These are phyloP conservation scores for Tetragnatha montana DNA, from an alignment of 2,888 invertebrate genomes.

Conservation along the genomic window DNA sequence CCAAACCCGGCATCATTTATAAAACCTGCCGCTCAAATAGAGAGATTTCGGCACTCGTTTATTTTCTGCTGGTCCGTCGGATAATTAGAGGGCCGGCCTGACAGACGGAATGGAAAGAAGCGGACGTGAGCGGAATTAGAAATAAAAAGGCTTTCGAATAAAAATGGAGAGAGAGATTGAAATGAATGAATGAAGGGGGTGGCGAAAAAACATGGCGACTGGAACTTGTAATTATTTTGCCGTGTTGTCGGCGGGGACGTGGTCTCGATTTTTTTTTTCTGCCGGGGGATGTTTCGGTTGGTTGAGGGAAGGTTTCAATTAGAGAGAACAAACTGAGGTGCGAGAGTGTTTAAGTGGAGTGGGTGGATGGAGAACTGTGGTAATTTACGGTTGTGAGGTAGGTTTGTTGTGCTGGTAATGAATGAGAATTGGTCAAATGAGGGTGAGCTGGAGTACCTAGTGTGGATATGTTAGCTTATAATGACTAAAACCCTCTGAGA, in stretches of 20 bases:
- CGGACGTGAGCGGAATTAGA: constrained; percentile 54
- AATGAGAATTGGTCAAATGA: too few relatives aligned
- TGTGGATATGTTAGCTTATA: too few relatives aligned
- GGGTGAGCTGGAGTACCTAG: too few relatives aligned
- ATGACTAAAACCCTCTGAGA: too few relatives aligned
- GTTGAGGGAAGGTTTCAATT: constrained; percentile 28
- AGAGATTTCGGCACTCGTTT: constrained; percentile 70
- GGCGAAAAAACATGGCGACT: constrained; percentile 58
- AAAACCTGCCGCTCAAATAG: constrained; percentile 68
- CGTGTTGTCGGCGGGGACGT: constrained; percentile 47
- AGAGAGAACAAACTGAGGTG: constrained; percentile 10
- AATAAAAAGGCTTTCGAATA: constrained; percentile 11
- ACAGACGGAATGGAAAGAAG: constrained; percentile 65
- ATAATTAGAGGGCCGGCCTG: constrained; percentile 69
- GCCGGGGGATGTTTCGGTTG: not conserved
- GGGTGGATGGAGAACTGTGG: not conserved
- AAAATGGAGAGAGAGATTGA: constrained; percentile 47
- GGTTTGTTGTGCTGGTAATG: too few relatives aligned
- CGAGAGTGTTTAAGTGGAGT: not conserved
- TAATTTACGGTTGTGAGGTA: not conserved
- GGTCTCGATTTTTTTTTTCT: constrained; percentile 25
- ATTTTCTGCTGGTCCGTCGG: constrained; percentile 65
- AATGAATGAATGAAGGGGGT: constrained; percentile 65
- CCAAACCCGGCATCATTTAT: constrained; percentile 68
- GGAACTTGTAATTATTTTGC: constrained; percentile 59